Percentiles rank a stretch among this genome's conserved stretches.
These are phyloP conservation scores for Limnephilus auricula DNA, from an alignment of 2,888 invertebrate genomes.

Conservation along the genomic window DNA sequence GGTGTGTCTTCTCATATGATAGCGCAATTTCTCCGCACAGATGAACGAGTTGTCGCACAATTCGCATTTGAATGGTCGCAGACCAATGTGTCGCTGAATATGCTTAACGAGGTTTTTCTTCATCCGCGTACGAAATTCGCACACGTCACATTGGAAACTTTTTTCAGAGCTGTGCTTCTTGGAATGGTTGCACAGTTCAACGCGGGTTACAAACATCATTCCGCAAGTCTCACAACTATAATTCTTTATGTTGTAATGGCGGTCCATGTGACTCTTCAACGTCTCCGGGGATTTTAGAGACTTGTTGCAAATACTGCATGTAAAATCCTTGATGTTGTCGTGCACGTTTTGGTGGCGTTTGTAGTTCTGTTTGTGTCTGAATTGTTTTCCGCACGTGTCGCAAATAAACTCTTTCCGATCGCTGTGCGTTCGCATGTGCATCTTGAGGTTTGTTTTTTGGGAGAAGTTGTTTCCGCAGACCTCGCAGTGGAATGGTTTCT, in stretches of 20 bases:
- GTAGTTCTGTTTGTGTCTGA: conserved; percentile 74
- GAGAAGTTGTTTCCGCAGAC: conserved; percentile 74
- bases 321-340: conserved; percentile 70
- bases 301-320: conserved; percentile 73
- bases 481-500: conserved; percentile 73
- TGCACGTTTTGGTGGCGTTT: conserved; percentile 74
- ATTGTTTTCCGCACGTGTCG: conserved; percentile 75
- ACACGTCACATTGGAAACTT: conserved; percentile 73
- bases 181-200: conserved; percentile 74
- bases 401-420: conserved; percentile 73
- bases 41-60: conserved; percentile 72
- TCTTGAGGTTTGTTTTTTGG: conserved; percentile 73
- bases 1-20: conserved; percentile 74
- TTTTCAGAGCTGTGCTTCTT: conserved; percentile 72
- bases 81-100: conserved; percentile 74
- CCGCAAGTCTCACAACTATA: conserved; percentile 76
- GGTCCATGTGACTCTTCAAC: conserved; percentile 72
- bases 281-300: conserved; percentile 73
- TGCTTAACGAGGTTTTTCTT: conserved; percentile 74
- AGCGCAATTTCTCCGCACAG: conserved; percentile 72
- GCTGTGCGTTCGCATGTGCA: conserved; percentile 75
- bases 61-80: conserved; percentile 73
- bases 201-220: conserved; percentile 74
- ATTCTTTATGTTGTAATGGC: conserved; percentile 75
- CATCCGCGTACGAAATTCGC: conserved; percentile 72